Conservation (phyloP, 2,797 vertebrate genomes). For the Notoglanidium macrostoma region DNA sequence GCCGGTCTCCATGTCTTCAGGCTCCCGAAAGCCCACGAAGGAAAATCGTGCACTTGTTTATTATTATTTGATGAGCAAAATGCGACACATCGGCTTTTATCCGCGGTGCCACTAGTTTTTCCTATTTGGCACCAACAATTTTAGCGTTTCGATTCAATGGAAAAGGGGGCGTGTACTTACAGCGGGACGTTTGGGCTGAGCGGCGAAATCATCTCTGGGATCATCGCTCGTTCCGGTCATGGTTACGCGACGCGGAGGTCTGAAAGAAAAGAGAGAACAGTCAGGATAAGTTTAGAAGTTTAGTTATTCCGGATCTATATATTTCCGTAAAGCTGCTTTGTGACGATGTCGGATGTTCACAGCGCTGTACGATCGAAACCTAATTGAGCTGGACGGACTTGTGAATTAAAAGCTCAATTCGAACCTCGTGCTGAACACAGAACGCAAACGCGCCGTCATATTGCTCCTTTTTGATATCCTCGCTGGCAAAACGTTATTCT, state of each 20-base stretch:
- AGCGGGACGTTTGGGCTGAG: constrained; percentile 12
- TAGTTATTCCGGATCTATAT: neutral
- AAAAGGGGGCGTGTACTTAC: constrained; percentile 30
- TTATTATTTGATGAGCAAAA: too few species aligned
- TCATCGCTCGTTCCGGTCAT: constrained; percentile 7
- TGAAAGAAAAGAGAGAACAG: neutral
- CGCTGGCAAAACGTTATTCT: neutral
- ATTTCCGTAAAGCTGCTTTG: neutral
- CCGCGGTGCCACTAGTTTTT: too few species aligned
- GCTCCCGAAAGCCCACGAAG: too few species aligned
- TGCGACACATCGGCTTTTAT: too few species aligned
- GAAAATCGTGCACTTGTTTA: too few species aligned
- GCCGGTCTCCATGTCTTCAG: too few species aligned
- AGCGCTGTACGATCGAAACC: neutral
- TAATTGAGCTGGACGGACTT: neutral
- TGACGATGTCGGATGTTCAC: neutral
- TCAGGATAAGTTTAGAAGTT: neutral
- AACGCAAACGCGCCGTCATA: neutral
- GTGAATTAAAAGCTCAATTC: neutral
- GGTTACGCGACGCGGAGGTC: neutral
- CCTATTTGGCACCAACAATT: too few species aligned
- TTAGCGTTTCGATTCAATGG: too few species aligned
- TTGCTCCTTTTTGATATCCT: neutral
- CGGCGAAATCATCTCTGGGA: neutral
- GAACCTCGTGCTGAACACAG: neutral